These are phyloP conservation scores for Dendroctonus valens DNA, from an alignment of 1,140 invertebrate species.

Conservation along the genomic window DNA sequence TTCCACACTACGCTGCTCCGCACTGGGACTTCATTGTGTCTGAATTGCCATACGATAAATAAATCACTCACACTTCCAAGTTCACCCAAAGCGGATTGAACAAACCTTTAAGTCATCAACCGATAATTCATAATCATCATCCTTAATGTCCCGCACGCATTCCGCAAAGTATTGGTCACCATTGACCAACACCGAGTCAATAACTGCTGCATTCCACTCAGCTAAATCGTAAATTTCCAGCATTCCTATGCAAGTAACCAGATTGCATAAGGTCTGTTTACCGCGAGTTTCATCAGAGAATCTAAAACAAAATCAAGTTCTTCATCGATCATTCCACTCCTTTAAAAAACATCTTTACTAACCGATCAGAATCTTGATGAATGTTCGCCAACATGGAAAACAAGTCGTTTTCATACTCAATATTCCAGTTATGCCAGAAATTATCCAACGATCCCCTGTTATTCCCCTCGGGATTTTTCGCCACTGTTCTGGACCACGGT, in stretches of 20 bases:
- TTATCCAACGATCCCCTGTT: constrained; percentile 32
- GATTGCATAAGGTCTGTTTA: constrained; percentile 52
- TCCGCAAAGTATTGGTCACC: constrained; percentile 57
- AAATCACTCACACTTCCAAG: no score
- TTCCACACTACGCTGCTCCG: no score
- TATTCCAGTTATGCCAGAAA: constrained; percentile 60
- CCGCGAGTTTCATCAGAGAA: constrained; percentile 46
- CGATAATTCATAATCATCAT: constrained; percentile 56
- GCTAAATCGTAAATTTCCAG: constrained; percentile 56
- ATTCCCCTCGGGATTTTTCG: constrained; percentile 33
- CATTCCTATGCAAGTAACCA: constrained; percentile 58
- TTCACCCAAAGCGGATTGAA: neutral
- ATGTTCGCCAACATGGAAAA: constrained; percentile 60
- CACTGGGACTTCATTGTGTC: no score
- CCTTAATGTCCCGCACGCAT: constrained; percentile 51
- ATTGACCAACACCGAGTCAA: constrained; percentile 59
- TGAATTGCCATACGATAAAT: no score
- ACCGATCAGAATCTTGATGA: constrained; percentile 53
- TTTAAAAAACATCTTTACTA: neutral
- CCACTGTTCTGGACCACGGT: constrained; percentile 45
- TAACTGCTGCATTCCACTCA: constrained; percentile 59
- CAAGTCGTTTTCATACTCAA: constrained; percentile 61
- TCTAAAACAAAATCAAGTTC: constrained; percentile 9
- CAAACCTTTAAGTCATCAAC: constrained; percentile 53
- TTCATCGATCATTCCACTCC: neutral